Conservation (phyloP, 2,797 vertebrate species). For the Florisuga fusca region DNA sequence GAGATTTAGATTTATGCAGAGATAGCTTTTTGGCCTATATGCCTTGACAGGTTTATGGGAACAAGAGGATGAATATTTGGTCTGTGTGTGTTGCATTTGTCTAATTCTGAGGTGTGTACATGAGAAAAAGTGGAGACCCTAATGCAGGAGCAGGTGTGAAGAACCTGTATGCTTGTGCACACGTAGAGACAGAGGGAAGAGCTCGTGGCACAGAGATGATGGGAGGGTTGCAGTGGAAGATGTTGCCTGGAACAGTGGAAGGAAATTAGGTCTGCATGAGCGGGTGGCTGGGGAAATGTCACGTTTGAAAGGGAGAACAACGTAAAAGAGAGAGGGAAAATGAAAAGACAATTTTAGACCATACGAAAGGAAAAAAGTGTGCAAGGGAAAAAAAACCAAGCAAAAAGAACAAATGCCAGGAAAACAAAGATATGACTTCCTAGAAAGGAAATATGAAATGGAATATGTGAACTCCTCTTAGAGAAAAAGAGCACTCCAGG, state of each 20-base stretch:
- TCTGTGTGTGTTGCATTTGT: conserved; percentile 34
- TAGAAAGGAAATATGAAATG: conserved; percentile 61
- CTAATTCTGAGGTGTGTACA: conserved; percentile 58
- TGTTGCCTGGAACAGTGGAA: not conserved
- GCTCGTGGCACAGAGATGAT: not conserved
- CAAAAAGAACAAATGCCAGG: conserved; percentile 11
- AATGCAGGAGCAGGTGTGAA: not conserved
- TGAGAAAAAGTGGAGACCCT: conserved; percentile 19
- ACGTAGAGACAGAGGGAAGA: not conserved
- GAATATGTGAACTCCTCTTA: conserved; percentile 40
- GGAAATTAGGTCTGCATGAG: not conserved
- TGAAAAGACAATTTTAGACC: not conserved
- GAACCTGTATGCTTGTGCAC: not conserved
- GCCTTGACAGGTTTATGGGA: conserved; percentile 69
- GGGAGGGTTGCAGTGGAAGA: not conserved
- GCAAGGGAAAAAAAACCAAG: not conserved
- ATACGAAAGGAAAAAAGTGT: not conserved
- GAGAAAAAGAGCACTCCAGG: conserved; percentile 52
- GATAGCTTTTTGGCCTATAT: conserved; percentile 61
- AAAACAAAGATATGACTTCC: conserved; percentile 34
- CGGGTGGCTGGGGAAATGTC: not conserved
- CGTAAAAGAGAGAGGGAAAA: not conserved
- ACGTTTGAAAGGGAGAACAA: not conserved
- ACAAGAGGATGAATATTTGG: conserved; percentile 54
- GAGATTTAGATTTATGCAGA: conserved; percentile 67